Base-by-base conservation (phyloP, 1,140 invertebrate species). In the Andricus grossulariae region DNA sequence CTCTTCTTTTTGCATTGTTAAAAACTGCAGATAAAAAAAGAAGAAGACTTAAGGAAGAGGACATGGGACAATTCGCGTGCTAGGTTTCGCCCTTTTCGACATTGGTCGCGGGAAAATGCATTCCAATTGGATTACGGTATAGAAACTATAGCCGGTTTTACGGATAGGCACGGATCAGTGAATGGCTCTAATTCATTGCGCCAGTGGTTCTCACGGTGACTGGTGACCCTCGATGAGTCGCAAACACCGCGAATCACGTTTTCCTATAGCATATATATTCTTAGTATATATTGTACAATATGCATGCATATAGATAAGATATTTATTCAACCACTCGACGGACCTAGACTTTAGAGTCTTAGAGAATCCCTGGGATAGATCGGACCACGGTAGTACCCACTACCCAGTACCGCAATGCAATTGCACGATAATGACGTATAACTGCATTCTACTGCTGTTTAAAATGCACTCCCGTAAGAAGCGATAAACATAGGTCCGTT, bases 51-150 rank as follows among this genome's bases (percentile, higher is more conserved):
- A 16, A 55, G 39, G 39, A 45, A 45, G 0, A 55, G 54, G 21
- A 19, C 21, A 21, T 21, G 54, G 39, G 39, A 11, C 10, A 55
- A 4, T 19, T 55, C 21, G 54, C 18, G 54, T 6, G 45, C 8
- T 15, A 18, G 3, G 72, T 54, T 74, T 72, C 78, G 52, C 78
- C 75, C 78, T 80, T 39, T 75, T 57, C 51, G 74, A 45, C 75
- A 76, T 82, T 72, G 57, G 54, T 50, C 51, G 77, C 70, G 57
- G 50, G 77, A 79, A 83, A 82, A 86, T 82, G 78, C 83, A 86
- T 87, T 86, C 82, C 84, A 79, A 81, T 83, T 76, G 81, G 81
- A 84, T 85, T 83, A 84, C 84, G 81, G 74, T 80, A 45, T 45
- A 73, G 55, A 71, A 16, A 32, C 16, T 45, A 18, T 50, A 50